A percentile compares a stretch with the other conserved stretches of the same genome.
These are phyloP conservation scores for Mythimna ferrago DNA, from an alignment of 2,888 invertebrate species.

Conservation along the genomic window DNA sequence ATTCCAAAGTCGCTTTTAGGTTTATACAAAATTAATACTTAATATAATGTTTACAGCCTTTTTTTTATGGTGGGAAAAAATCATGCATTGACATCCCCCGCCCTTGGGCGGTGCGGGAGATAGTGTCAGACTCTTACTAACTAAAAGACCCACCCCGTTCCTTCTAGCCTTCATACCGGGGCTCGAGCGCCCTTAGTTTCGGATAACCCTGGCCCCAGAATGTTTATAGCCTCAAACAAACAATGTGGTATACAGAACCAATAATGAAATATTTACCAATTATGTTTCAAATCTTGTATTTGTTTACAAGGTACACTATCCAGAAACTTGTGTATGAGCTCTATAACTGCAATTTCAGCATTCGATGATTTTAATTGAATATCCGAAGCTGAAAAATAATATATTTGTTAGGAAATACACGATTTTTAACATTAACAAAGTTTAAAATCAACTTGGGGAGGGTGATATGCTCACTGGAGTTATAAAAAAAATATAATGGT, in stretches of 20 bases:
- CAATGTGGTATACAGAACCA: neutral
- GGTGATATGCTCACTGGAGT: no score
- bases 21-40: neutral
- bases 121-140: no score
- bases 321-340: slow-evolving; percentile 94
- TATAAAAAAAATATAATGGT: no score
- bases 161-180: no score
- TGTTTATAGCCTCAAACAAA: neutral
- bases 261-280: slow-evolving; percentile 84
- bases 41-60: no score
- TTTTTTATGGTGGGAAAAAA: no score
- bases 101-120: no score
- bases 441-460: neutral
- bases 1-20: no score
- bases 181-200: no score
- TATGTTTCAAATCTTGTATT: slow-evolving; percentile 91
- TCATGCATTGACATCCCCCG: no score
- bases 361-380: slow-evolving; percentile 87
- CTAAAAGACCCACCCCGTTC: no score
- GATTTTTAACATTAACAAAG: neutral
- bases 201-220: no score
- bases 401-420: neutral
- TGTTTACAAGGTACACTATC: slow-evolving; percentile 91
- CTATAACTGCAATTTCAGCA: slow-evolving; percentile 94
- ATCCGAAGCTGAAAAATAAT: slow-evolving; percentile 72